phyloP scores from a whole-genome alignment of 1,140 invertebrate species.

The Metaphire vulgaris region DNA sequence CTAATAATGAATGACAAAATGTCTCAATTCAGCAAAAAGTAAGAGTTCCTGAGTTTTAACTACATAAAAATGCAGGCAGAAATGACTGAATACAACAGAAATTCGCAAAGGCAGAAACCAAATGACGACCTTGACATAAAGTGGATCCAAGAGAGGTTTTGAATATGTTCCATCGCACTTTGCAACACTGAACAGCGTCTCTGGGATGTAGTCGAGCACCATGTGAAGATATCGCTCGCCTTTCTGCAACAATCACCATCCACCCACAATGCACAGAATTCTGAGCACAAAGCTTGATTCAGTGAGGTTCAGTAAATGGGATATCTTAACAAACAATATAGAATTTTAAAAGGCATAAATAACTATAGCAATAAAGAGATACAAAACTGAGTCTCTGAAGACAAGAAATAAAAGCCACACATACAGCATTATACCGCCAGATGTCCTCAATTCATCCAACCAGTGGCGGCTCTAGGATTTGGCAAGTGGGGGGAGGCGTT shows the following conservation, averaged over 20 bases:
- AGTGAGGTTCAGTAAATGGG: background rate
- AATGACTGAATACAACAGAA: too few species aligned
- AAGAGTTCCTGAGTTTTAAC: too few species aligned
- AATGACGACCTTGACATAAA: conserved; percentile 31
- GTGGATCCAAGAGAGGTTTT: conserved; percentile 26
- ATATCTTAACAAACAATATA: background rate
- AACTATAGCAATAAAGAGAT: background rate
- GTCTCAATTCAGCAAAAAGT: too few species aligned
- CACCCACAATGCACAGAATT: background rate
- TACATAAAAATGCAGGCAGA: too few species aligned
- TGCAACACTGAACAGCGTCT: conserved; percentile 26
- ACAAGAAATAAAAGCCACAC: background rate
- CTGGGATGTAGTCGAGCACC: conserved; percentile 32
- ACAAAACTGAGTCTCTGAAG: background rate
- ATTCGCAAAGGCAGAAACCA: background rate
- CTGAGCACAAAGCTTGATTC: background rate
- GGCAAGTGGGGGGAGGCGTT: too few species aligned
- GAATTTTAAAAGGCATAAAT: background rate
- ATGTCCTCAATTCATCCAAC: too few species aligned
- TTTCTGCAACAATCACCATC: conserved; percentile 9
- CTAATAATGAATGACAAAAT: too few species aligned
- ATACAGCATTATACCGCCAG: background rate
- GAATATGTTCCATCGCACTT: conserved; percentile 27
- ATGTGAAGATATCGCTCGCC: conserved; percentile 28
- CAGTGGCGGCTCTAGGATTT: too few species aligned